Evolutionary conservation across 2,797 vertebrate species (phyloP).

Genomic region (Diplodus puntazzo): DNA sequence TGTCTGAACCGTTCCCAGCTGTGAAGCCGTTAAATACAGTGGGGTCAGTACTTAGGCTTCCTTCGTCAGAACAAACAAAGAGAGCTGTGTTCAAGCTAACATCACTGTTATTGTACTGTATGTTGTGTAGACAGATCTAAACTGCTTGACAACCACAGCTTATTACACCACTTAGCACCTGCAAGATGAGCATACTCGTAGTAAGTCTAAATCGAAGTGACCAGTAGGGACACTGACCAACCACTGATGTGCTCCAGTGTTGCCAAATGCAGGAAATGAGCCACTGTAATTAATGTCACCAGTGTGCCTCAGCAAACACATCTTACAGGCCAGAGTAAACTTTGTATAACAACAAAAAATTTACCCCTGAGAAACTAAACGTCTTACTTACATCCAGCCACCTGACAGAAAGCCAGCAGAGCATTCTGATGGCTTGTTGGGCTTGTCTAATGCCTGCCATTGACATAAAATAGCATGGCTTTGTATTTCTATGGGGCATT

Average conservation of each 20-base stretch:
- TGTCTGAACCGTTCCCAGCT: not conserved
- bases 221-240: not conserved
- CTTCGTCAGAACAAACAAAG: not conserved
- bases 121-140: not conserved
- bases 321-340: slow-evolving; percentile 5
- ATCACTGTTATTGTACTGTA: not conserved
- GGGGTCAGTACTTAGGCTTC: not conserved
- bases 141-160: not conserved
- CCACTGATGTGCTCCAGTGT: not conserved
- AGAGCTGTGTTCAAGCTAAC: not conserved
- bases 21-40: not conserved
- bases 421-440: not conserved
- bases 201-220: not conserved
- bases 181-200: not conserved
- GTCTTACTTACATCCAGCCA: not conserved
- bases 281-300: not conserved
- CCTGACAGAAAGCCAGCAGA: not conserved
- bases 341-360: slow-evolving; percentile 31
- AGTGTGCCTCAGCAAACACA: not conserved
- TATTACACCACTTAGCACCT: not conserved
- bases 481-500: slow-evolving; percentile 1
- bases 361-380: not conserved
- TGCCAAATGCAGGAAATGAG: not conserved
- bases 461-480: not conserved
- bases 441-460: not conserved